phyloP scores from a whole-genome alignment of 2,888 invertebrate species.

The Andrena hattorfiana region DNA sequence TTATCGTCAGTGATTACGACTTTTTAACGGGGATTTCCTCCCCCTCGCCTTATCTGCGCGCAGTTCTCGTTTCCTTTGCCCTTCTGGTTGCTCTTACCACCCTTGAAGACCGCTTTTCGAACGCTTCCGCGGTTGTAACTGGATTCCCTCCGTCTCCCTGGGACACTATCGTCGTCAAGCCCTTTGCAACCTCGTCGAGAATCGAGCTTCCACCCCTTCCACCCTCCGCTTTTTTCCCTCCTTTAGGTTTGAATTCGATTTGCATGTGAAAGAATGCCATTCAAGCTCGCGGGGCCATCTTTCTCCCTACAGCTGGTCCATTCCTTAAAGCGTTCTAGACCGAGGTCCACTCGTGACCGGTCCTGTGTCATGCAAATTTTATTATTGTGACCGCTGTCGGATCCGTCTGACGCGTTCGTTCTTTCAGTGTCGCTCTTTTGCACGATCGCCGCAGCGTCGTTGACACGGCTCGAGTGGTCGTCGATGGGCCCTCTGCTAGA shows the following conservation, averaged over 20 bases:
- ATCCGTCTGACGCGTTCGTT: constrained; percentile 30
- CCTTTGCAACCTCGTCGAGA: constrained; percentile 47
- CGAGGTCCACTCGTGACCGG: constrained; percentile 54
- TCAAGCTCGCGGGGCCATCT: constrained; percentile 39
- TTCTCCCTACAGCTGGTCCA: constrained; percentile 22
- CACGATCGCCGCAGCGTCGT: constrained; percentile 34
- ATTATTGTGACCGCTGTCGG: constrained; percentile 55
- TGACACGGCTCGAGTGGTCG: constrained; percentile 20
- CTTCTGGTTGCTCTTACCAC: constrained; percentile 38
- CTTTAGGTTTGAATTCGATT: constrained; percentile 63
- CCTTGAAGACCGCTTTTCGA: constrained; percentile 46
- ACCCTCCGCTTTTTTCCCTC: neutral
- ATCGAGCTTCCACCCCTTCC: neutral
- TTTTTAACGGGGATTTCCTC: constrained; percentile 75
- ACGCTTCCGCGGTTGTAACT: constrained; percentile 62
- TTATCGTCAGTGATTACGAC: constrained; percentile 78
- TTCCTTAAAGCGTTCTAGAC: constrained; percentile 38
- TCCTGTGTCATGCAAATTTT: constrained; percentile 66
- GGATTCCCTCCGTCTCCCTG: constrained; percentile 51
- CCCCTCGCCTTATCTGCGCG: constrained; percentile 44
- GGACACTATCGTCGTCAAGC: constrained; percentile 41
- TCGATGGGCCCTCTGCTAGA: neutral
- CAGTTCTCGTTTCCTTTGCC: constrained; percentile 46
- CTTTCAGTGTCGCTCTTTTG: constrained; percentile 34
- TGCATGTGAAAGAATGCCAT: constrained; percentile 74